phyloP scores from a whole-genome alignment of 2,113 vertebrate species.

The Petrocephalus zakoni region DNA sequence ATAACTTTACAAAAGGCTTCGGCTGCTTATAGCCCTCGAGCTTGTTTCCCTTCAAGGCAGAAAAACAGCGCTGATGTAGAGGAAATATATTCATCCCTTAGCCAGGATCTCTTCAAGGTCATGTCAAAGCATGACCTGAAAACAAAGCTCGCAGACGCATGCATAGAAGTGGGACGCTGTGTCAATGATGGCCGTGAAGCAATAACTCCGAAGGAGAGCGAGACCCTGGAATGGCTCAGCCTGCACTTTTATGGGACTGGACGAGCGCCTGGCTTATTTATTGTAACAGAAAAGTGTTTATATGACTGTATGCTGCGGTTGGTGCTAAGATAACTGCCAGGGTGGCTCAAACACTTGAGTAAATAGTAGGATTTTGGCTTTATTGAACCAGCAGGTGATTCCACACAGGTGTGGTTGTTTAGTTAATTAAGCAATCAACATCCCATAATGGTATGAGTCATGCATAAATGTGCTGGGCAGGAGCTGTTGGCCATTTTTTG shows the following conservation, averaged over 20 bases:
- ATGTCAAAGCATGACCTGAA: not conserved
- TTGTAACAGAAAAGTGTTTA: conserved; percentile 1
- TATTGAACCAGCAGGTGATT: not conserved
- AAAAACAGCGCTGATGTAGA: not conserved
- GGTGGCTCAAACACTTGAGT: not conserved
- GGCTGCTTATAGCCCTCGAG: not conserved
- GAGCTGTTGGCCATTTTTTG: not conserved
- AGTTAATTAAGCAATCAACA: not conserved
- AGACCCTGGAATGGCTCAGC: not conserved
- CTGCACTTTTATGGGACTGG: not conserved
- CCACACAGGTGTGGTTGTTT: not conserved
- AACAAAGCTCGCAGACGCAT: not conserved
- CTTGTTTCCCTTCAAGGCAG: not conserved
- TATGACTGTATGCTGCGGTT: not conserved
- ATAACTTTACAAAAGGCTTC: not conserved
- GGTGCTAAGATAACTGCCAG: not conserved
- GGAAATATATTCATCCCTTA: not conserved
- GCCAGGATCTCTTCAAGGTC: not conserved
- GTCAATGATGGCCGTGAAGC: not conserved
- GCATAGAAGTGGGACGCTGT: not conserved
- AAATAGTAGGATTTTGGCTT: not conserved
- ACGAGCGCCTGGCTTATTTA: not conserved
- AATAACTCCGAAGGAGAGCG: not conserved
- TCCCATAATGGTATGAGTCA: conserved; percentile 3
- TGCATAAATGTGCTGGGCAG: not conserved